Percentiles rank a stretch among this genome's conserved stretches.
phyloP scores from a whole-genome alignment of 2,888 invertebrate species.

The Cosmorhoe ocellata region DNA sequence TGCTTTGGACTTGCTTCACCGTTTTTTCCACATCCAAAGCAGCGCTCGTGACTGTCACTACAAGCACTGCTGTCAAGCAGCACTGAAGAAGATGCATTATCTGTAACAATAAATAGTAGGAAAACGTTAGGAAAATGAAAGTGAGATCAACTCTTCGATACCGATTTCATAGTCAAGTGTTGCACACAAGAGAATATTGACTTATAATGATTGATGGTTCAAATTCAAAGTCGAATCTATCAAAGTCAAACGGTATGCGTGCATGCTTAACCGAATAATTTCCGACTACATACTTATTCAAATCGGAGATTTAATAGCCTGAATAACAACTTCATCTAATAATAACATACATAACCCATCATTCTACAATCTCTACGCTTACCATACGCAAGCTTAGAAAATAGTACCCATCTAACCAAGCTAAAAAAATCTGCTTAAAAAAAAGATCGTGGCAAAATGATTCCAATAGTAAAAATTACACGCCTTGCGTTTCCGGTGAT shows the following conservation, averaged over 20 bases:
- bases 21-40: conserved; percentile 83
- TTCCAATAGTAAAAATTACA: too few species aligned
- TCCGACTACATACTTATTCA: too few species aligned
- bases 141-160: background rate
- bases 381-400: too few species aligned
- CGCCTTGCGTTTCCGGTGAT: too few species aligned
- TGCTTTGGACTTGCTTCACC: conserved; percentile 85
- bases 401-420: too few species aligned
- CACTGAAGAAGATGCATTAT: conserved; percentile 66
- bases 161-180: background rate
- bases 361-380: too few species aligned
- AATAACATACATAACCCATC: too few species aligned
- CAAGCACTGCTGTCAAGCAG: conserved; percentile 52
- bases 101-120: conserved; percentile 49
- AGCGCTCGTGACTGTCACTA: conserved; percentile 40
- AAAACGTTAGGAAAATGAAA: background rate
- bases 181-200: background rate
- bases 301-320: too few species aligned
- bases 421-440: too few species aligned
- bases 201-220: background rate
- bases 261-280: background rate
- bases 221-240: background rate
- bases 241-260: background rate
- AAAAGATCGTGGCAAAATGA: too few species aligned
- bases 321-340: too few species aligned